Percentiles rank a stretch among this genome's conserved stretches.
Conservation (phyloP, 1,140 invertebrate genomes). For the Geopemphigus sp. region DNA sequence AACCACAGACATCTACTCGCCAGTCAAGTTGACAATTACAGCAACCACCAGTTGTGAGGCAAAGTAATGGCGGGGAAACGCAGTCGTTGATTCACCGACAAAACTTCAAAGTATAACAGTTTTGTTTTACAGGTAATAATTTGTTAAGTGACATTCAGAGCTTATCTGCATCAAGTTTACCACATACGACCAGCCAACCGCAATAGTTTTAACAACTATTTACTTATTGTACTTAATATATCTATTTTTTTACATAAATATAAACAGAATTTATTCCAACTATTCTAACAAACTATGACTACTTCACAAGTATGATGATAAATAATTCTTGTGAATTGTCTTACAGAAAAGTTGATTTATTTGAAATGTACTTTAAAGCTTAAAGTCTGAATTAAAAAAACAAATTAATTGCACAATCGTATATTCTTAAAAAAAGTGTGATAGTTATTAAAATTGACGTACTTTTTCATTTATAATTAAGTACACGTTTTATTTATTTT, state of each 20-base stretch:
- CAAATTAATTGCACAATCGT: constrained; percentile 2
- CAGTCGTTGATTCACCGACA: constrained; percentile 45
- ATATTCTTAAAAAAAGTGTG: constrained; percentile 25
- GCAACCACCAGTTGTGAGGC: constrained; percentile 28
- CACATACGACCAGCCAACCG: constrained; percentile 24
- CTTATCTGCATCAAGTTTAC: constrained; percentile 44
- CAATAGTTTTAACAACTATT: constrained; percentile 22
- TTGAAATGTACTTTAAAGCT: constrained; percentile 20
- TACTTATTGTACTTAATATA: constrained; percentile 41
- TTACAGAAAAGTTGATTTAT: not conserved
- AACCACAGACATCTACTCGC: constrained; percentile 17
- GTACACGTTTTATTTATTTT: constrained; percentile 24
- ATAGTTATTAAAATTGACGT: constrained; percentile 31
- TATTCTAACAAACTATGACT: not conserved
- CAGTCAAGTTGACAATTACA: constrained; percentile 50
- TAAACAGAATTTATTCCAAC: not conserved
- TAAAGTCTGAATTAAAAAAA: constrained; percentile 40
- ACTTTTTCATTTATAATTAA: not conserved
- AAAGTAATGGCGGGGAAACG: constrained; percentile 45
- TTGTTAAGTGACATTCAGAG: constrained; percentile 44
- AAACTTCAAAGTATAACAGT: constrained; percentile 47
- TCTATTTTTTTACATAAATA: not conserved
- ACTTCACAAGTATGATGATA: not conserved
- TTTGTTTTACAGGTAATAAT: constrained; percentile 49
- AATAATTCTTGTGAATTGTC: not conserved